Percentiles rank a stretch among this genome's conserved stretches.
These are phyloP conservation scores for Characodon lateralis DNA, from an alignment of 2,797 vertebrate genomes.

Conservation along the genomic window DNA sequence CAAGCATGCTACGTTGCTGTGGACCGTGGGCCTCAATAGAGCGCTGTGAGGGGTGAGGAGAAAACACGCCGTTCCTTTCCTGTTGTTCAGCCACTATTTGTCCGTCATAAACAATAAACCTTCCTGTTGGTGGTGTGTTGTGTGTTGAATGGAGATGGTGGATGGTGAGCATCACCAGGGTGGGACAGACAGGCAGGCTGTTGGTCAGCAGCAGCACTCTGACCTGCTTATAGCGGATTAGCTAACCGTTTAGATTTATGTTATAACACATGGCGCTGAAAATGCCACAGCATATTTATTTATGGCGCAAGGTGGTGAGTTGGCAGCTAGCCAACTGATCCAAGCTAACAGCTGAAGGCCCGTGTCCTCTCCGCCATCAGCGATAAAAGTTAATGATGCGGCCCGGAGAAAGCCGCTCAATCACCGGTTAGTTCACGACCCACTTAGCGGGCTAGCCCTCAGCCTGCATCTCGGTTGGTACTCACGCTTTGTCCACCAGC, in stretches of 20 bases:
- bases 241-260: constrained; percentile 26
- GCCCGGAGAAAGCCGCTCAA: constrained; percentile 35
- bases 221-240: constrained; percentile 57
- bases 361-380: constrained; percentile 44
- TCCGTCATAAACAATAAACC: not conserved
- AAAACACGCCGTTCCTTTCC: not conserved
- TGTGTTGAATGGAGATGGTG: not conserved
- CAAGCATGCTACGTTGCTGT: constrained; percentile 23
- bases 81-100: not conserved
- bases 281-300: not conserved
- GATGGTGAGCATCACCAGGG: constrained; percentile 18
- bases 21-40: constrained; percentile 46
- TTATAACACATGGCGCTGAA: accelerated
- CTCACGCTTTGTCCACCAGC: constrained; percentile 99
- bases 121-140: not conserved
- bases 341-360: constrained; percentile 68
- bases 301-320: constrained; percentile 12
- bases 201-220: constrained; percentile 31
- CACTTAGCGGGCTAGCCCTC: constrained; percentile 43
- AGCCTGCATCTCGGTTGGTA: constrained; percentile 58
- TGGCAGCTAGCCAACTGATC: constrained; percentile 64
- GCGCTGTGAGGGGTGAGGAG: constrained; percentile 10
- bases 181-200: constrained; percentile 47
- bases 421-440: constrained; percentile 46
- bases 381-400: constrained; percentile 61